phyloP scores from a whole-genome alignment of 2,113 vertebrate species.

The Sander vitreus region DNA sequence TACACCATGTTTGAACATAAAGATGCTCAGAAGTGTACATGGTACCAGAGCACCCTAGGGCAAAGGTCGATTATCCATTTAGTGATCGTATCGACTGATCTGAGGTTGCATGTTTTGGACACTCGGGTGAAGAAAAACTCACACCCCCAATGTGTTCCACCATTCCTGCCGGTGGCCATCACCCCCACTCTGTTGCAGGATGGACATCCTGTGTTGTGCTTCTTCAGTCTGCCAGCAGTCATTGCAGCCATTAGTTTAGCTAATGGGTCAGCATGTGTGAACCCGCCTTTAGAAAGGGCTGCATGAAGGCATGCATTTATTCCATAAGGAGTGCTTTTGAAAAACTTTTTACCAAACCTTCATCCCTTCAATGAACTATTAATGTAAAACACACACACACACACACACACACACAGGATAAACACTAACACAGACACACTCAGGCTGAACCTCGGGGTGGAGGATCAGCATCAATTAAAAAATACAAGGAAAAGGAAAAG shows the following conservation, averaged over 20 bases:
- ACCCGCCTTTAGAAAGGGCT: background rate
- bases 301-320: background rate
- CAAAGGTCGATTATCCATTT: too few relatives aligned
- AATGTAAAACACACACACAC: slow-evolving; percentile 21
- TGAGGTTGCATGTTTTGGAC: too few relatives aligned
- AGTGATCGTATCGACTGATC: too few relatives aligned
- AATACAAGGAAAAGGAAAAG: background rate
- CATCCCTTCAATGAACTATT: slow-evolving; percentile 45
- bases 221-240: background rate
- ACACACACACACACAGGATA: background rate
- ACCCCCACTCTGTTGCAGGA: too few relatives aligned
- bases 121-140: too few relatives aligned
- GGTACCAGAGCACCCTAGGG: too few relatives aligned
- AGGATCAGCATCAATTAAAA: slow-evolving; percentile 40
- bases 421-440: too few relatives aligned
- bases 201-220: background rate
- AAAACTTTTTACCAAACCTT: slow-evolving; percentile 31
- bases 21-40: too few relatives aligned
- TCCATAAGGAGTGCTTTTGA: slow-evolving; percentile 6
- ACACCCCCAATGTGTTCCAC: too few relatives aligned
- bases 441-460: background rate
- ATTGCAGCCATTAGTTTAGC: slow-evolving; percentile 1
- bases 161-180: too few relatives aligned
- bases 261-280: slow-evolving; percentile 14
- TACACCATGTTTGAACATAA: too few relatives aligned